Conservation (phyloP, 2,888 invertebrate species). For the Aphodius sticticus region DNA sequence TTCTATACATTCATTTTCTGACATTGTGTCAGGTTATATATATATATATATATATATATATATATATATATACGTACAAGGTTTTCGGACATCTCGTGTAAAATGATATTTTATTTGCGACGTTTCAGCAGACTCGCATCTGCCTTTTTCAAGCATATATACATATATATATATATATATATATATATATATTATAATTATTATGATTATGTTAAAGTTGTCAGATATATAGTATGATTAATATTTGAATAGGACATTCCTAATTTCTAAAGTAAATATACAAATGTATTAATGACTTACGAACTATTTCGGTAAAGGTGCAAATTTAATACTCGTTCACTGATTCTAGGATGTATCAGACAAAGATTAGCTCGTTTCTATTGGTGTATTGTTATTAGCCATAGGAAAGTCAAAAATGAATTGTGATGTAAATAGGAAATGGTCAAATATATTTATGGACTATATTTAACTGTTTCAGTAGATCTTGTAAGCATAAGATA, state of each 20-base stretch:
- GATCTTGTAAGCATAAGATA: not conserved
- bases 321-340: not conserved
- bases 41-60: no score
- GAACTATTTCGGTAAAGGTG: conserved; percentile 4
- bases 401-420: not conserved
- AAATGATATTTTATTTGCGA: no score
- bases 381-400: not conserved
- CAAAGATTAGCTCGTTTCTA: not conserved
- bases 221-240: not conserved
- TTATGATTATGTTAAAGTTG: conserved; percentile 11
- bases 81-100: no score
- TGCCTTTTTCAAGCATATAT: no score
- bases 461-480: not conserved
- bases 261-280: not conserved
- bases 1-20: no score
- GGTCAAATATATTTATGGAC: not conserved
- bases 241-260: not conserved
- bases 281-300: not conserved
- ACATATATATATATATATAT: not conserved
- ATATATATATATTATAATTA: conserved; percentile 9
- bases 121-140: no score
- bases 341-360: not conserved
- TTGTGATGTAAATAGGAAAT: conserved; percentile 4
- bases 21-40: no score
- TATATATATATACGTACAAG: no score